These are phyloP conservation scores for Drosophila mayri DNA, from an alignment of 1,140 invertebrate species.

Conservation along the genomic window DNA sequence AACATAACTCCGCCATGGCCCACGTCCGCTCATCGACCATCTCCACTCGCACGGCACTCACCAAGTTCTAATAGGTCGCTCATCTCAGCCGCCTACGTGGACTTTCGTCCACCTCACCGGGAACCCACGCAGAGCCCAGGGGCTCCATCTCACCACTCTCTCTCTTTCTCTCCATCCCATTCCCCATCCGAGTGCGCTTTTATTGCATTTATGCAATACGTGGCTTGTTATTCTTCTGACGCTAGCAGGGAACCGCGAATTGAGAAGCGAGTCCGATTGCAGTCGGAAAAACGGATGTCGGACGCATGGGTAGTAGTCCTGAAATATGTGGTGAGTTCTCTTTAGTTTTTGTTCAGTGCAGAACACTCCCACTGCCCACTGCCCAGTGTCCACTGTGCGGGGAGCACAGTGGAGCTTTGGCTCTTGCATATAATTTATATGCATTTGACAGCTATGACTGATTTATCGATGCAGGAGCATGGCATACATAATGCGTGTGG, in stretches of 20 bases:
- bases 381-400: slow-evolving; percentile 45
- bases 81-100: slow-evolving; percentile 45
- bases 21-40: slow-evolving; percentile 43
- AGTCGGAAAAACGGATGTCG: slow-evolving; percentile 5
- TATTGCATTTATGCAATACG: slow-evolving; percentile 80
- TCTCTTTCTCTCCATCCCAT: slow-evolving; percentile 4
- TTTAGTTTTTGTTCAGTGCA: slow-evolving; percentile 13
- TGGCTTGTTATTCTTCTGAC: slow-evolving; percentile 79
- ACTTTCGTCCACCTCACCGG: slow-evolving; percentile 22
- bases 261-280: slow-evolving; percentile 12
- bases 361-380: slow-evolving; percentile 37
- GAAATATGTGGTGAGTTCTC: not conserved
- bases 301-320: too few species aligned
- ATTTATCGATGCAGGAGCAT: slow-evolving; percentile 81
- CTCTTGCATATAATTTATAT: slow-evolving; percentile 81
- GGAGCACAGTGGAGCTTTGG: slow-evolving; percentile 54
- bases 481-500: slow-evolving; percentile 78
- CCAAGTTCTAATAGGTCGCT: slow-evolving; percentile 71
- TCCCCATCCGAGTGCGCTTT: slow-evolving; percentile 42
- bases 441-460: slow-evolving; percentile 83
- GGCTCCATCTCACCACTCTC: not conserved
- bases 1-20: slow-evolving; percentile 65
- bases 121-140: slow-evolving; percentile 52
- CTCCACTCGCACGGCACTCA: slow-evolving; percentile 64
- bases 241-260: slow-evolving; percentile 22